Evolutionary conservation across 1,140 invertebrate species (phyloP), one percentile per base, ranked within the genome.

Genomic region (Drosophila ananassae): DNA sequence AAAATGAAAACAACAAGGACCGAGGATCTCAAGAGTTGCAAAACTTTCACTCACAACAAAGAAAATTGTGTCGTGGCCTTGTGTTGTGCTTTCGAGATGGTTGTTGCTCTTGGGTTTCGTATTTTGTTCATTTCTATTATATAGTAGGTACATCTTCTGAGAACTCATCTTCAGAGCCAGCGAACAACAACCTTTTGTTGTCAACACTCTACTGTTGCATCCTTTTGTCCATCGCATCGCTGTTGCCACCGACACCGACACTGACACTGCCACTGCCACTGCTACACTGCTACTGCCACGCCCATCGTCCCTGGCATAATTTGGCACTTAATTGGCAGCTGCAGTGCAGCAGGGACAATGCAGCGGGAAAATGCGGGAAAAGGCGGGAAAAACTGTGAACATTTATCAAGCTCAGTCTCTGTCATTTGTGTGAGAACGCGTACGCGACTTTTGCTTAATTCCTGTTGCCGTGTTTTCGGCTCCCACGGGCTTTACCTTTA

Each of bases 271-370:
- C 39, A 25, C 52, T 46, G 52, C 47, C 60, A 53, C 28, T 60
- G 51, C 13, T 32, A 5, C 9, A n/a, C n/a, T 50, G 47, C 21
- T 25, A 44, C 25, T 28, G 25, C 47, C 48, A 34, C 25, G 21
- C 66, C 62, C 32, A 12, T 32, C 12, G 41, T 17, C n/a, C 2
- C 30, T 69, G 79, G 73, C 81, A 87, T 85, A 84, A 84, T 84
- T 77, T 84, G 82, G 78, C 81, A 87, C 74, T 85, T 85, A 85
- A 85, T 85, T 85, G 82, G 82, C 81, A 78, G 76, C 66, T 63
- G 77, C 76, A 78, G 48, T 77, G 58, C 55, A 32, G 60, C 53
- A 48, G 9, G 13, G 5, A n/a, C n/a, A 17, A 17, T 28, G 25
- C 25, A 5, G 60, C 53, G 44, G 10, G 17, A 9, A 13, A 63